Percentiles rank a stretch among this genome's conserved stretches.
These are phyloP conservation scores for Takifugu ocellatus DNA, from an alignment of 2,797 vertebrate genomes.

Conservation along the genomic window DNA sequence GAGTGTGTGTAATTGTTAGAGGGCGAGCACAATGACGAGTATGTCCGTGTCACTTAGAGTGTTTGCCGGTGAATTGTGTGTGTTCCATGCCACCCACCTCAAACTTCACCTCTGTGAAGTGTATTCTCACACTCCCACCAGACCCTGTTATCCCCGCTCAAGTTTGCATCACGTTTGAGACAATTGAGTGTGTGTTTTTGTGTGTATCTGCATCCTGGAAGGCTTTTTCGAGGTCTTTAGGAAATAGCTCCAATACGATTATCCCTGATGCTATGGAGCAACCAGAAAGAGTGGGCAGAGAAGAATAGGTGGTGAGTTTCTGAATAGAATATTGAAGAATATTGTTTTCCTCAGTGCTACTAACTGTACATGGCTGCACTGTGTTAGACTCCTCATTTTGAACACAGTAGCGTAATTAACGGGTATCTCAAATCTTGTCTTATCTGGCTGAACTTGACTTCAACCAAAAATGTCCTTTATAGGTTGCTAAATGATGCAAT, in stretches of 20 bases:
- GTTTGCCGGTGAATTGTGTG: slow-evolving; percentile 36
- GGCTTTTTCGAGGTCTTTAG: slow-evolving; percentile 32
- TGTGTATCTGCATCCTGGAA: slow-evolving; percentile 18
- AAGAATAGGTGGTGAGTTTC: slow-evolving; percentile 28
- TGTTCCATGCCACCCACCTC: slow-evolving; percentile 52
- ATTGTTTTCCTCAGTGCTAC: slow-evolving; percentile 9
- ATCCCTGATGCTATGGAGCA: slow-evolving; percentile 24
- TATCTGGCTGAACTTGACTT: no score
- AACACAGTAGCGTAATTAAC: no score
- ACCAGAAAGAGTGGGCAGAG: slow-evolving; percentile 45
- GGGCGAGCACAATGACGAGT: slow-evolving; percentile 54
- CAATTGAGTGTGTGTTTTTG: slow-evolving; percentile 20
- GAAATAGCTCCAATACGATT: slow-evolving; percentile 44
- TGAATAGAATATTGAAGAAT: slow-evolving; percentile 23
- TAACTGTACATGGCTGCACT: no score
- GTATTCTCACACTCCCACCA: slow-evolving; percentile 55
- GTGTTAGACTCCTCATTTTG: no score
- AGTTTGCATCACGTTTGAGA: slow-evolving; percentile 65
- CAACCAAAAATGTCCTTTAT: no score
- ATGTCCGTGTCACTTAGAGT: slow-evolving; percentile 52
- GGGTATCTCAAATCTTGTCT: no score
- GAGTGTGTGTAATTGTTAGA: slow-evolving; percentile 44
- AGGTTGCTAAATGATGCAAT: no score
- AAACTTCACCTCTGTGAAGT: slow-evolving; percentile 54
- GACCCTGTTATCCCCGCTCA: slow-evolving; percentile 52